Evolutionary conservation across 2,888 invertebrate genomes (phyloP).

Genomic region (Meandrusa payeni): DNA sequence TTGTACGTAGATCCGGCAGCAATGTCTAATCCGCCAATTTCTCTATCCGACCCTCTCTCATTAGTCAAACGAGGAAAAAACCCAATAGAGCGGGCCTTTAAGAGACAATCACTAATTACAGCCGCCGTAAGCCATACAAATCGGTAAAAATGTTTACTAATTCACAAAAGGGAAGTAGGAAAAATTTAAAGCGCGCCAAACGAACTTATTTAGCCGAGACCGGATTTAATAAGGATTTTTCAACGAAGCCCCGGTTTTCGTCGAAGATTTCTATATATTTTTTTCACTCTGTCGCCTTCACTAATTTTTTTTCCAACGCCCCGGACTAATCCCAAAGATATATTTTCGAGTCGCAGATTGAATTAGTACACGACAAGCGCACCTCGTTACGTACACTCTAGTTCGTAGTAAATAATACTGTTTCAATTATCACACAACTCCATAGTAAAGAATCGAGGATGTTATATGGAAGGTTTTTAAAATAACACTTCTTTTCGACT

Average conservation of each 20-base stretch:
- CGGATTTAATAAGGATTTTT: conserved; percentile 80
- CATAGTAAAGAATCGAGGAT: too few species aligned
- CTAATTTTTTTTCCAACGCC: conserved; percentile 40
- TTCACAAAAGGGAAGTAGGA: conserved; percentile 54
- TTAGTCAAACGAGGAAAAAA: conserved; percentile 60
- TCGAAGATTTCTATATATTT: conserved; percentile 55
- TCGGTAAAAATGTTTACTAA: conserved; percentile 78
- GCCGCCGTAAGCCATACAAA: conserved; percentile 73
- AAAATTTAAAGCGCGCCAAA: conserved; percentile 55
- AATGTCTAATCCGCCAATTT: conserved; percentile 51
- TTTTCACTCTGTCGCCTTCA: conserved; percentile 17
- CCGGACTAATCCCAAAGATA: conserved; percentile 61
- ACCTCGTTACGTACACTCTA: too few species aligned
- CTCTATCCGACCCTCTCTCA: conserved; percentile 51
- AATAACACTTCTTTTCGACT: too few species aligned
- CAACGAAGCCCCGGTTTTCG: conserved; percentile 59
- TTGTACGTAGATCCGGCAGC: too few species aligned
- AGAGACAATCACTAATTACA: conserved; percentile 74
- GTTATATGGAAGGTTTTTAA: too few species aligned
- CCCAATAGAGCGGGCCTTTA: conserved; percentile 51
- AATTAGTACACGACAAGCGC: conserved; percentile 66
- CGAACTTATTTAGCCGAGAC: conserved; percentile 75
- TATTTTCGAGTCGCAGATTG: conserved; percentile 59
- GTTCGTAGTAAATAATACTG: too few species aligned
- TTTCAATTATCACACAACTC: too few species aligned